phyloP scores from a whole-genome alignment of 2,113 vertebrate genomes.

The Chrysemys picta region DNA sequence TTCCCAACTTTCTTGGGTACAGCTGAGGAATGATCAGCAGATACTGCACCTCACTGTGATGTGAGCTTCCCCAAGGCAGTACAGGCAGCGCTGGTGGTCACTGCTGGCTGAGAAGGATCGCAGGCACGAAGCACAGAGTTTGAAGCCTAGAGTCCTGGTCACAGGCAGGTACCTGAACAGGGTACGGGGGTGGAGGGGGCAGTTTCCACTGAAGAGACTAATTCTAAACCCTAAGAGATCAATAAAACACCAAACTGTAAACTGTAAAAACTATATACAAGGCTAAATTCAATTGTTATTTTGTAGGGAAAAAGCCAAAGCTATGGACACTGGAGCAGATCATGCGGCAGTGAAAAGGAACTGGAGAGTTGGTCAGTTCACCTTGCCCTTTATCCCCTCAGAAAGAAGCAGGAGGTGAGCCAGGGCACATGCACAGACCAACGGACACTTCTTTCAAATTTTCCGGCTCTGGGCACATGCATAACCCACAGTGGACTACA shows the following conservation, averaged over 20 bases:
- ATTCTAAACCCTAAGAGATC: neutral
- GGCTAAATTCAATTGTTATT: neutral
- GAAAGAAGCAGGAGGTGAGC: neutral
- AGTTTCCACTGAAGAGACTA: no score
- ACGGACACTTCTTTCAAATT: neutral
- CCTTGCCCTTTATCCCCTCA: neutral
- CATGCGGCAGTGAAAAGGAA: neutral
- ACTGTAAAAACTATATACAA: neutral
- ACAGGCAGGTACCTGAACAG: no score
- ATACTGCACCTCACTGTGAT: no score
- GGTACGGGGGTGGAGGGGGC: no score
- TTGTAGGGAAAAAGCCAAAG: neutral
- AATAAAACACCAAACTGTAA: neutral
- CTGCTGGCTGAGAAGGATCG: no score
- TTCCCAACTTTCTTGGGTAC: no score
- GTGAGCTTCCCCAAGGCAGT: no score
- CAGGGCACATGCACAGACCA: neutral
- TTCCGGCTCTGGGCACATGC: neutral
- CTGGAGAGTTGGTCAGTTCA: neutral
- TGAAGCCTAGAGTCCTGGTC: no score
- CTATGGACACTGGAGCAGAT: neutral
- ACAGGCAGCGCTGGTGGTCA: no score
- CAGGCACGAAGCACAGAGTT: no score
- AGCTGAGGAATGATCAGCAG: no score
- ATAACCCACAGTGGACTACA: neutral